Evolutionary conservation across 2,888 invertebrate genomes (phyloP), one percentile per base, ranked within the genome.

Genomic region (Chrysotoxum bicinctum): DNA sequence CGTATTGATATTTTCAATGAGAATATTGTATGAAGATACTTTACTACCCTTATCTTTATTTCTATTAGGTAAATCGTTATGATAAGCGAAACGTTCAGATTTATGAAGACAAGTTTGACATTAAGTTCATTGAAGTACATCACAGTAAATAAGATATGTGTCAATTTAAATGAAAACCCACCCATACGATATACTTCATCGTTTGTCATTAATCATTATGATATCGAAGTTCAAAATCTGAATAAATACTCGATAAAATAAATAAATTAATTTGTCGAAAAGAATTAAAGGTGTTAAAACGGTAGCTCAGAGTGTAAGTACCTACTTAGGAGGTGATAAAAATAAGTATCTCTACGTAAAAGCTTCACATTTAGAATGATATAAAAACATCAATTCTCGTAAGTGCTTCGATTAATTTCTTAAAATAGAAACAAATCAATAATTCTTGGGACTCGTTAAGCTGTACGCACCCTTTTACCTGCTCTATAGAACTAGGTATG

Each of bases 391-490:
- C 35, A 56, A 56, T 56, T 35, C 35, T 5, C 3, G 19, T 19
- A 56, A 56, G 35, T 56, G 56, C 56, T 56, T 19, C 16, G 4
- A 35, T 16, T 56, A 16, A 14, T 10, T 56, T 56, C 26, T 35
- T 3, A 12, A 56, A 56, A 56, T 56, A 56, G 35, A 56, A 56
- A 35, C 35, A 19, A 19, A 56, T 56, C 56, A 56, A 56, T 56
- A 10, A 19, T 35, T 35, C 35, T 56, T 56, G 35, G 16, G 32
- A 4, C 30, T 32, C 2, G 5, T 35, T 16, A 3, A 35, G 19
- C 21, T 35, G 6, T 19, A 8, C 8, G n/a, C 8, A 1, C 3
- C 3, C 3, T 14, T 3, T 26, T 26, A 14, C 7, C 26, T 50
- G 14, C 8, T 14, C 14, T 50, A n/a, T 8, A 2, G 8, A 8